Percentiles rank a stretch among this genome's conserved stretches.
These are phyloP conservation scores for Spicauda simplicius DNA, from an alignment of 2,888 invertebrate genomes.

Conservation along the genomic window DNA sequence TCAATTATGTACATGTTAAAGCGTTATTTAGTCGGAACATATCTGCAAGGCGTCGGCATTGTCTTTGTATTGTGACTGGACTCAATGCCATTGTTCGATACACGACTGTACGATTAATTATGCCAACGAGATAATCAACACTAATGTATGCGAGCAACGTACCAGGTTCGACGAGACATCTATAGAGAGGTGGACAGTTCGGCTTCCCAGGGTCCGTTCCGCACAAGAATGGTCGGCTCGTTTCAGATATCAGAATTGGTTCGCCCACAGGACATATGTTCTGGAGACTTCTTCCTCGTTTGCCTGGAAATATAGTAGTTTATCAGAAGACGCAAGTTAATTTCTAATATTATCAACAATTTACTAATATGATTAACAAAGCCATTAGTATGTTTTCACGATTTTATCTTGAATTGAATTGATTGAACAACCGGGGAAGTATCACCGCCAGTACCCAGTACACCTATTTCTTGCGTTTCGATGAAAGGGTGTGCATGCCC, in stretches of 20 bases:
- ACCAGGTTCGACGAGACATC: slow-evolving; percentile 91
- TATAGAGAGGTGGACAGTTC: slow-evolving; percentile 92
- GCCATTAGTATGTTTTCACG: too few species aligned
- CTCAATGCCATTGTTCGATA: not conserved
- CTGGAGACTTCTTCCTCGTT: slow-evolving; percentile 90
- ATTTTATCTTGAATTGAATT: too few species aligned
- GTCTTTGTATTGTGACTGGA: not conserved
- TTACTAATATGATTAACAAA: not conserved
- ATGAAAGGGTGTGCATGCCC: too few species aligned
- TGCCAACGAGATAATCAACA: slow-evolving; percentile 31
- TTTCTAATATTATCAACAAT: too few species aligned
- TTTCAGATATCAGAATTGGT: slow-evolving; percentile 89
- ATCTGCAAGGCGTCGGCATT: not conserved
- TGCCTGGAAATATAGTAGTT: slow-evolving; percentile 79
- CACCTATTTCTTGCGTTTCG: too few species aligned
- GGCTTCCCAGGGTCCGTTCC: slow-evolving; percentile 93
- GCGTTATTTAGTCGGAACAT: not conserved
- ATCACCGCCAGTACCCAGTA: too few species aligned
- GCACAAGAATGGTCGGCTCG: slow-evolving; percentile 91
- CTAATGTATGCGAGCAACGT: slow-evolving; percentile 43
- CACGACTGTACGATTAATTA: slow-evolving; percentile 4
- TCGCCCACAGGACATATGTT: slow-evolving; percentile 92
- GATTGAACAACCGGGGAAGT: too few species aligned
- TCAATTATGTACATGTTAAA: too few species aligned
- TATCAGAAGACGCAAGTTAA: not conserved